Evolutionary conservation across 1,140 invertebrate genomes (phyloP).

Genomic region (Campoletis sonorensis): DNA sequence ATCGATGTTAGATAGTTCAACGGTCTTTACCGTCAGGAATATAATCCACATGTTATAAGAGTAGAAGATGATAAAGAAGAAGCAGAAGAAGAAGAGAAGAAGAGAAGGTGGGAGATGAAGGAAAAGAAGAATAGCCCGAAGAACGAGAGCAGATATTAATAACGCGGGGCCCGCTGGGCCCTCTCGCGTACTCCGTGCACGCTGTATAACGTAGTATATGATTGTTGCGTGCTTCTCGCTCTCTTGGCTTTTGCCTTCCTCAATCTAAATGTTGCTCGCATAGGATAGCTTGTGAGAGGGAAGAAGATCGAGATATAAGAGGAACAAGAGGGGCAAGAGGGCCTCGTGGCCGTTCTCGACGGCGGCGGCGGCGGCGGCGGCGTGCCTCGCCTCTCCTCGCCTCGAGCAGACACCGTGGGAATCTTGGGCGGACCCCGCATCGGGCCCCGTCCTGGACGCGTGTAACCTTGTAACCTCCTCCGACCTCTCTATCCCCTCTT

Average conservation of each 20-base stretch:
- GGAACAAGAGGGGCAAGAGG: conserved; percentile 28
- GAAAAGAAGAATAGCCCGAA: conserved; percentile 29
- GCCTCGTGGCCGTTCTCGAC: conserved; percentile 31
- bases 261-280: conserved; percentile 70
- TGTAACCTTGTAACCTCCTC: conserved; percentile 75
- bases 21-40: not conserved
- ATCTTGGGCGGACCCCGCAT: conserved; percentile 71
- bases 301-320: not conserved
- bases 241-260: conserved; percentile 59
- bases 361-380: conserved; percentile 56
- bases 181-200: conserved; percentile 51
- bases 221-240: conserved; percentile 65
- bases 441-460: conserved; percentile 71
- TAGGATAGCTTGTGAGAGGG: conserved; percentile 68
- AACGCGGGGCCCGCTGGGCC: conserved; percentile 53
- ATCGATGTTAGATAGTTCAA: not conserved
- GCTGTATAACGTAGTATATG: conserved; percentile 52
- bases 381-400: conserved; percentile 67
- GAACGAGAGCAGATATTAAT: conserved; percentile 70
- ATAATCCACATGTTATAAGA: not conserved
- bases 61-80: not conserved
- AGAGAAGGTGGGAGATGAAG: conserved; percentile 55
- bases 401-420: conserved; percentile 75
- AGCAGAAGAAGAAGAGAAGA: conserved; percentile 33
- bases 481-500: conserved; percentile 66